phyloP scores from a whole-genome alignment of 2,888 invertebrate genomes.

The Balanococcus diminutus region DNA sequence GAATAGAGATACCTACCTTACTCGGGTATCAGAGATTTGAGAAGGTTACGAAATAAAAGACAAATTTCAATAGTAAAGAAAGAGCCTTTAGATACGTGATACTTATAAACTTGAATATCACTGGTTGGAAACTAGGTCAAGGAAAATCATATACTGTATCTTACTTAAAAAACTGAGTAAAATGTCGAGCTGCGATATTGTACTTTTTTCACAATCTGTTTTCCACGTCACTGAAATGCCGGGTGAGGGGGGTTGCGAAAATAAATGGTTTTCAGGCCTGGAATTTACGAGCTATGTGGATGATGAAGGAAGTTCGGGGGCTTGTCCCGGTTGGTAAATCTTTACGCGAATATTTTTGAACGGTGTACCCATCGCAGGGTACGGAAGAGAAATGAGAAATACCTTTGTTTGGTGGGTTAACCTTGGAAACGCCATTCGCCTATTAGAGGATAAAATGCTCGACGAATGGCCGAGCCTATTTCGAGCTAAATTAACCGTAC shows the following conservation, averaged over 20 bases:
- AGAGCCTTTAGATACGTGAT: neutral
- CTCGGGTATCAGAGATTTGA: neutral
- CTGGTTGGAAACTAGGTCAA: constrained; percentile 14
- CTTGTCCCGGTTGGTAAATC: neutral
- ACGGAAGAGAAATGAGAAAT: neutral
- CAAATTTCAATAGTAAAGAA: neutral
- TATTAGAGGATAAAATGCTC: neutral
- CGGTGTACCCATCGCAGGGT: no score
- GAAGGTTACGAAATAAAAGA: neutral
- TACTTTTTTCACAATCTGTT: neutral
- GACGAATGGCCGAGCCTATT: neutral
- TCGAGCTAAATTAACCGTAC: constrained; percentile 13
- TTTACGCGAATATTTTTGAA: neutral
- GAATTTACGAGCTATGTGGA: neutral
- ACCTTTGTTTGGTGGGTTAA: neutral
- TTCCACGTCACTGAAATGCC: neutral
- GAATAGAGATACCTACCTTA: no score
- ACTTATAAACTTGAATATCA: constrained; percentile 19
- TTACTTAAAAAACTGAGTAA: neutral
- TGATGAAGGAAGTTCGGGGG: neutral
- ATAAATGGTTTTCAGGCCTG: neutral
- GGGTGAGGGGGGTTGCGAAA: neutral
- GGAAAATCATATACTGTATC: neutral
- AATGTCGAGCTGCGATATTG: neutral
- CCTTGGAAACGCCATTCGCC: neutral